Percentiles rank a stretch among this genome's conserved stretches.
These are phyloP conservation scores for Catalaphyllia jardinei DNA, from an alignment of 64 coral and sea anemone species.

Conservation along the genomic window DNA sequence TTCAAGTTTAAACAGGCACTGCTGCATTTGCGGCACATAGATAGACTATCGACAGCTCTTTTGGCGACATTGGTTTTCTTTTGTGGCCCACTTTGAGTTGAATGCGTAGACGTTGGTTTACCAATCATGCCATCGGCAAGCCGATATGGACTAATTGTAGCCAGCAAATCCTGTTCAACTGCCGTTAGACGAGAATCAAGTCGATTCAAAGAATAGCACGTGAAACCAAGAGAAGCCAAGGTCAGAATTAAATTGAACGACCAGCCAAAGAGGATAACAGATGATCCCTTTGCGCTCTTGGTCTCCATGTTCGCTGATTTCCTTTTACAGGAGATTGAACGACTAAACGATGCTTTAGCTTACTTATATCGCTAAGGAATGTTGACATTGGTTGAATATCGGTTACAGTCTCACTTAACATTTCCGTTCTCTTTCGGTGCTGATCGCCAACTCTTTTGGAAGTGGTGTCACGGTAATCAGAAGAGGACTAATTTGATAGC, in stretches of 20 bases:
- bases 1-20: background rate
- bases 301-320: background rate
- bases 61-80: background rate
- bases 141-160: background rate
- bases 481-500: no score
- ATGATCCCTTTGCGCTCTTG: background rate
- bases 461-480: no score
- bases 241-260: background rate
- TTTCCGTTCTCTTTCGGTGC: no score
- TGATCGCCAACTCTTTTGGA: no score
- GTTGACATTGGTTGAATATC: no score
- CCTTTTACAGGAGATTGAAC: no score
- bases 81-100: background rate
- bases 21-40: constrained; percentile 12
- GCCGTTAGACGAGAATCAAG: background rate
- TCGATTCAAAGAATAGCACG: background rate
- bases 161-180: background rate
- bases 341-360: no score
- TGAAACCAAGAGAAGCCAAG: background rate
- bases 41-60: background rate
- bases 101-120: background rate
- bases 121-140: background rate
- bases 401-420: no score
- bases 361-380: no score
- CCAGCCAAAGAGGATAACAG: background rate